Percentiles rank a stretch among this genome's conserved stretches.
Evolutionary conservation across 2,797 vertebrate genomes (phyloP).

Genomic region (Dryobates pubescens): DNA sequence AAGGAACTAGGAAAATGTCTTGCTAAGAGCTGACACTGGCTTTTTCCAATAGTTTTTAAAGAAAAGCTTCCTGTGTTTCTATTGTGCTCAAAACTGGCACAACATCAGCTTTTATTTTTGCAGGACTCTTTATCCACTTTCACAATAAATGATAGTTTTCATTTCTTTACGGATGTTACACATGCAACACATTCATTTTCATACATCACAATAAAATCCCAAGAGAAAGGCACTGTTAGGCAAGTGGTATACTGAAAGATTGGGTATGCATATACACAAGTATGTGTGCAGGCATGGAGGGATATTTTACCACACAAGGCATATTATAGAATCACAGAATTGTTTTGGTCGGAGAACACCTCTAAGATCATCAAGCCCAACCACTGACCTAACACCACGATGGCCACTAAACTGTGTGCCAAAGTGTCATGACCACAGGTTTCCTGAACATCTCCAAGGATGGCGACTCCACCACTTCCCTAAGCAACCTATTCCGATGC

Average conservation of each 20-base stretch:
- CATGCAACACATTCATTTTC: slow-evolving; percentile 43
- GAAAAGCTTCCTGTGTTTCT: slow-evolving; percentile 32
- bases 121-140: slow-evolving; percentile 36
- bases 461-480: too few species aligned
- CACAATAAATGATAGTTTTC: slow-evolving; percentile 28
- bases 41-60: slow-evolving; percentile 30
- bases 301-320: neutral
- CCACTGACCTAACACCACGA: too few species aligned
- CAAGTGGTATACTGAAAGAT: neutral
- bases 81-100: slow-evolving; percentile 34
- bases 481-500: too few species aligned
- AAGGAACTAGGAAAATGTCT: slow-evolving; percentile 32
- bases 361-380: too few species aligned
- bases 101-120: neutral
- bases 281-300: neutral
- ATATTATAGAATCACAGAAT: neutral
- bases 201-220: slow-evolving; percentile 41
- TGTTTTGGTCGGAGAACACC: too few species aligned
- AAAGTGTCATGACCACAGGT: too few species aligned
- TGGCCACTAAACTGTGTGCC: too few species aligned
- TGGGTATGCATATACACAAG: neutral
- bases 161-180: slow-evolving; percentile 23
- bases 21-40: neutral
- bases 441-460: too few species aligned
- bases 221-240: slow-evolving; percentile 20